Evolutionary conservation across 2,797 vertebrate species (phyloP), one percentile per base, ranked within the genome.

Genomic region (Sebastes reedi): DNA sequence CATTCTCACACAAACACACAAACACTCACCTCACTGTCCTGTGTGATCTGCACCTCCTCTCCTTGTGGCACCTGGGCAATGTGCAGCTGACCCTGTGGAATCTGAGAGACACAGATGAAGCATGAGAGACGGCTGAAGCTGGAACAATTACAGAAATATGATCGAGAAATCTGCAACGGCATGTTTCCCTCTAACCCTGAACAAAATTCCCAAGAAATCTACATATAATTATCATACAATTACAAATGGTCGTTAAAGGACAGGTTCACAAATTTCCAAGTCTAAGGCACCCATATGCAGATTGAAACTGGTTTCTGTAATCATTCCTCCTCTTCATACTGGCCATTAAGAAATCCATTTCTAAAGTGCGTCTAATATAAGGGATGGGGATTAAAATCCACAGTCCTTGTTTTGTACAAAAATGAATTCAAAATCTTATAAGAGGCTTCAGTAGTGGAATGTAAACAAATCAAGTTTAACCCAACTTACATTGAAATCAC

Each of bases 21-120:
- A 5, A 76, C 20, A 86, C 96, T 97, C 93, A 96, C 99, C 97
- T 99, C 99, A 7, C 98, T 99, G 96, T 99, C 99, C 93, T 99
- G 99, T 0, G 98, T 99, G 95, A 99, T 99, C 95, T 99, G 99
- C 36, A 99, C 99, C 91, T 99, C 98, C 83, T 99, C 99, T 3
- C 99, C 99, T 91, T 99, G 98, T 46, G 99, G 99, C 72, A 99
- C 99, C 95, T 99, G 98, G 62, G 99, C 98, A 22, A 99, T 99
- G 90, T 99, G 99, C 79, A 99, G 95, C 90, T 99, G 99, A 79
- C 99, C 98, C 95, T 99, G 98, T 83, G 97, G 97, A 90, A 99
- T 98, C 97, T 97, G 91, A 81, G 87, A 85, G 59, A 95, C 75
- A 78, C 83, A 92, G 88, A 92, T 46, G 29, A 71, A 72, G 58